Evolutionary conservation across 1,140 invertebrate species (phyloP).

Genomic region (Forficula auricularia): DNA sequence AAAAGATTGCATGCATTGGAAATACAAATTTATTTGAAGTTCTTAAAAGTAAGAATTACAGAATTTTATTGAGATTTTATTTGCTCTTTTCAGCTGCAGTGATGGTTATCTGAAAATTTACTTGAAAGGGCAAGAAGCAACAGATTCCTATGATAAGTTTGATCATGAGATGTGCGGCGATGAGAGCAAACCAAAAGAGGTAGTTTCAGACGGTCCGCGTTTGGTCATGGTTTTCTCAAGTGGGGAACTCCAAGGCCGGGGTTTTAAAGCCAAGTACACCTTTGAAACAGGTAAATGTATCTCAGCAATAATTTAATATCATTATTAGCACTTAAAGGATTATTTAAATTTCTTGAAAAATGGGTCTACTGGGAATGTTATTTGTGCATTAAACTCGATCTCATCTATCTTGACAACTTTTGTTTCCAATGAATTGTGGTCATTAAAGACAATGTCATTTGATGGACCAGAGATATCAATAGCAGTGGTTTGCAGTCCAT

Average conservation of each 20-base stretch:
- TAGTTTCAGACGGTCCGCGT: slow-evolving; percentile 77
- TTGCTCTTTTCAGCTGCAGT: slow-evolving; percentile 39
- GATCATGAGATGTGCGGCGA: slow-evolving; percentile 83
- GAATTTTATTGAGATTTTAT: too few species aligned
- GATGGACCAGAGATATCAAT: too few species aligned
- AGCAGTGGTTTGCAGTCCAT: too few species aligned
- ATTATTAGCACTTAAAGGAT: slow-evolving; percentile 15
- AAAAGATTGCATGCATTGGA: too few species aligned
- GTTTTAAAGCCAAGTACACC: slow-evolving; percentile 78
- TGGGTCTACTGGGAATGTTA: too few species aligned
- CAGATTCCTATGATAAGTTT: slow-evolving; percentile 79
- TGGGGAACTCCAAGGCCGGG: slow-evolving; percentile 67
- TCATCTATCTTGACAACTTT: too few species aligned
- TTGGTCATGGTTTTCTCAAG: slow-evolving; percentile 85
- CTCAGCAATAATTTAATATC: slow-evolving; percentile 21
- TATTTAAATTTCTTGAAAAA: too few species aligned
- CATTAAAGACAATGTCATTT: too few species aligned
- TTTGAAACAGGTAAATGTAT: slow-evolving; percentile 83
- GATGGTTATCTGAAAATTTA: slow-evolving; percentile 85
- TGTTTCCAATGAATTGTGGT: too few species aligned
- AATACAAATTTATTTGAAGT: too few species aligned
- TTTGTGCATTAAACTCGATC: too few species aligned
- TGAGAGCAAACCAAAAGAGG: slow-evolving; percentile 42
- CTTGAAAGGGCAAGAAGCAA: slow-evolving; percentile 80
- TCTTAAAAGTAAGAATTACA: too few species aligned